Base-by-base conservation (phyloP, 2,888 invertebrate genomes). In the Teleiodes luculella region DNA sequence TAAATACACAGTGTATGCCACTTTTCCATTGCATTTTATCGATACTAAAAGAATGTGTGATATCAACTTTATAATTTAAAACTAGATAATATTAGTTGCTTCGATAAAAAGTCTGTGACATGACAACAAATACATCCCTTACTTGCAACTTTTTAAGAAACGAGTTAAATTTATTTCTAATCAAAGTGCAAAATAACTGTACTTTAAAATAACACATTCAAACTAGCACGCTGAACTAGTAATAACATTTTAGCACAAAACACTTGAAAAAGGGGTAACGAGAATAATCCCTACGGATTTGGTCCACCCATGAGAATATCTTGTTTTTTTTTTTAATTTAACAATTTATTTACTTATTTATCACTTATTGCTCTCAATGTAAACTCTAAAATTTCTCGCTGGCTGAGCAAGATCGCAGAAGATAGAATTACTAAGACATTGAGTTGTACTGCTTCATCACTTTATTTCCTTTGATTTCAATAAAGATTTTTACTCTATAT, bases 191-290 rank as follows among this genome's bases (percentile, higher is more conserved):
- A 52, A 55, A 41, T 46, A 51, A 24, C 37, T 55, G 51, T 58
- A 61, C 57, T 53, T 46, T 33, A 30, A 51, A 35, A 55, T 45
- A 51, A 50, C 58, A 52, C 50, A 54, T 57, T 57, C 35, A 37
- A 49, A 13, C 36, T n/a, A 49, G n/a, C 28, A 37, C 50, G 54
- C 51, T 53, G 52, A 51, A 57, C 50, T 52, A 41, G n/a, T 37
- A 37, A 33, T 37, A 52, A 63, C 37, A 36, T 51, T 57, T 59
- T 53, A 52, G 56, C 55, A 63, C 52, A 57, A 53, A 61, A 62
- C 50, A 55, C 30, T 13, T 49, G 37, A 10, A 49, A 37, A 36
- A 14, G 24, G n/a, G n/a, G n/a, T n/a, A n/a, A n/a, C n/a, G n/a
- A n/a, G n/a, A n/a, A n/a, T n/a, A n/a, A n/a, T n/a, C n/a, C n/a